Evolutionary conservation across 1,140 invertebrate species (phyloP).

Genomic region (Philopotamus ludificatus): DNA sequence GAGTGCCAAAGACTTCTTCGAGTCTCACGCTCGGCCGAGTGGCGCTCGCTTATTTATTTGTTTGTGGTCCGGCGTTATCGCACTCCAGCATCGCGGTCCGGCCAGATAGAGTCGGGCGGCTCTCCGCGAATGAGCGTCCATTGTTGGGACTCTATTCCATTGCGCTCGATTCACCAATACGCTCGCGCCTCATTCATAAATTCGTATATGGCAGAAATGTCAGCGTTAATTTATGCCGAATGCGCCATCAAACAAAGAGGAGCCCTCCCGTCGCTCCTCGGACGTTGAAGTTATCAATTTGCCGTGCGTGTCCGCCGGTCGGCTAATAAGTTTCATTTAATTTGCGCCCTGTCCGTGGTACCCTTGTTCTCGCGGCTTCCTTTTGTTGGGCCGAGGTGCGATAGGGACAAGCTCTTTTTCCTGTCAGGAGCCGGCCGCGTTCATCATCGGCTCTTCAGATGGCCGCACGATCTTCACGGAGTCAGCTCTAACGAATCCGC

Average conservation of each 20-base stretch:
- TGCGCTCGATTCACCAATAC: too few relatives aligned
- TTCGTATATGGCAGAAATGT: too few relatives aligned
- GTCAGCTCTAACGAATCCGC: constrained; percentile 31
- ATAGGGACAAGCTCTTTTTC: background rate
- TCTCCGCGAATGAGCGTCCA: too few relatives aligned
- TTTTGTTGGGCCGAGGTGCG: constrained; percentile 7
- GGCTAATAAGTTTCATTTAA: constrained; percentile 26
- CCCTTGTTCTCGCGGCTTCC: background rate
- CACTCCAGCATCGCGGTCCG: constrained; percentile 2
- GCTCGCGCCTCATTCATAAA: too few relatives aligned
- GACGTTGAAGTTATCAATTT: background rate
- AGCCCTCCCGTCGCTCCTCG: background rate
- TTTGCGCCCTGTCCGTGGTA: constrained; percentile 20
- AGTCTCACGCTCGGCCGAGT: constrained; percentile 1
- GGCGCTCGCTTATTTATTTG: constrained; percentile 12
- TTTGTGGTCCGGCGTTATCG: constrained; percentile 4
- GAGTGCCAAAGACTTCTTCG: background rate
- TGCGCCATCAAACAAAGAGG: too few relatives aligned
- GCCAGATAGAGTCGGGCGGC: too few relatives aligned
- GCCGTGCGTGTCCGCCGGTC: constrained; percentile 18
- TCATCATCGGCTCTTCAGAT: constrained; percentile 22
- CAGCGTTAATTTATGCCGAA: too few relatives aligned
- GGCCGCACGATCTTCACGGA: constrained; percentile 35
- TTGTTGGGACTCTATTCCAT: too few relatives aligned
- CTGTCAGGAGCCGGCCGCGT: background rate